Evolutionary conservation across 2,888 invertebrate genomes (phyloP).

Genomic region (Drosophila neotestacea): DNA sequence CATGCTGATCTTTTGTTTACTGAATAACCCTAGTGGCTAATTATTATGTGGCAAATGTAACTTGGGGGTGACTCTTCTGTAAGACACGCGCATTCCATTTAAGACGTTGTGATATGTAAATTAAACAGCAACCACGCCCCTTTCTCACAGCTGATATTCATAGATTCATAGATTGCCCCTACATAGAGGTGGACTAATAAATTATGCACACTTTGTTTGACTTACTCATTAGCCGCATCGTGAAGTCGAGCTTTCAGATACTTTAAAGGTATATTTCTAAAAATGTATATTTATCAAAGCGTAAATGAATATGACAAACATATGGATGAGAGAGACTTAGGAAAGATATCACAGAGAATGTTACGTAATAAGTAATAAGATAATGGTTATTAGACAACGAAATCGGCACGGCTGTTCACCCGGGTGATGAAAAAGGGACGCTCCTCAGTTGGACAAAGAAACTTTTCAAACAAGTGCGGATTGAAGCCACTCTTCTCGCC

Average conservation of each 20-base stretch:
- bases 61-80: conserved; percentile 16
- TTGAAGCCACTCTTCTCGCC: conserved; percentile 85
- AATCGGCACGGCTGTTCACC: conserved; percentile 73
- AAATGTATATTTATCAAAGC: conserved; percentile 50
- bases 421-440: conserved; percentile 82
- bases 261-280: conserved; percentile 27
- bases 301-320: conserved; percentile 59
- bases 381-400: conserved; percentile 52
- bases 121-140: conserved; percentile 9
- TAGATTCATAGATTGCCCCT: not conserved
- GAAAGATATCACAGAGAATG: conserved; percentile 70
- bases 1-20: not conserved
- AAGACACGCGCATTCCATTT: conserved; percentile 44
- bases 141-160: not conserved
- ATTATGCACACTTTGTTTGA: conserved; percentile 53
- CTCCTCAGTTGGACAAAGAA: conserved; percentile 81
- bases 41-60: conserved; percentile 43
- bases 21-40: conserved; percentile 17
- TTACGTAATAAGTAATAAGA: conserved; percentile 22
- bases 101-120: conserved; percentile 26
- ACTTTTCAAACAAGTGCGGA: conserved; percentile 71
- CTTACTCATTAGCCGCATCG: conserved; percentile 43
- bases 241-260: conserved; percentile 44
- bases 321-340: conserved; percentile 53
- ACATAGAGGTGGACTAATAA: conserved; percentile 11